Evolutionary conservation across 2,797 vertebrate genomes (phyloP).

Genomic region (Cossypha heuglini): DNA sequence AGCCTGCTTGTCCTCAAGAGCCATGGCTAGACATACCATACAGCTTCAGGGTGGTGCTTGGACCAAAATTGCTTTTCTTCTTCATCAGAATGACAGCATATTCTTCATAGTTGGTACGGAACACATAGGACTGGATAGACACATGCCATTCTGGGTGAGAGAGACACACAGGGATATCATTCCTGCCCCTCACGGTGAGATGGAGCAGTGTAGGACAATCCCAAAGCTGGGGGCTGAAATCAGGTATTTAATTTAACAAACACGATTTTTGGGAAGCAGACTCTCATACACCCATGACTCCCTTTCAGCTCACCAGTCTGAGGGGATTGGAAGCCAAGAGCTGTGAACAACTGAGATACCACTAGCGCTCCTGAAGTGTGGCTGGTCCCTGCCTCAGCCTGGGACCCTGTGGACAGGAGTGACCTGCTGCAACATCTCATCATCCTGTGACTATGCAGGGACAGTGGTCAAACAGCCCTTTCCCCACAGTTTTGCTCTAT

Average conservation of each 20-base stretch:
- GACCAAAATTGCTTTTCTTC: conserved; percentile 72
- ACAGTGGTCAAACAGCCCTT: not conserved
- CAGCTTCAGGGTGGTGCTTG: conserved; percentile 78
- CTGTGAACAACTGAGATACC: not conserved
- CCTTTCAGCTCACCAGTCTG: not conserved
- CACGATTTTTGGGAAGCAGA: not conserved
- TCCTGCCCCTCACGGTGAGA: not conserved
- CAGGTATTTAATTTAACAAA: not conserved
- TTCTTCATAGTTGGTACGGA: conserved; percentile 88
- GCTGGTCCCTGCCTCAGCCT: not conserved
- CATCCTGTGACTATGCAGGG: not conserved
- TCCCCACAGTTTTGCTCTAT: not conserved
- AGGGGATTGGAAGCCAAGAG: not conserved
- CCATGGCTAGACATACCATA: conserved; percentile 74
- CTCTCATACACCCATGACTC: not conserved
- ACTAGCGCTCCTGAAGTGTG: not conserved
- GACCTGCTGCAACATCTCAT: not conserved
- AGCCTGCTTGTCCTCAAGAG: not conserved
- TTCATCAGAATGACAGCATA: conserved; percentile 84
- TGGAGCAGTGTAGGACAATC: not conserved
- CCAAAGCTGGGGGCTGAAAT: not conserved
- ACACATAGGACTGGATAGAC: conserved; percentile 82
- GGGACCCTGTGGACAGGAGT: not conserved
- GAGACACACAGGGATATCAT: not conserved
- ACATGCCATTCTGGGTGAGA: conserved; percentile 74